Percentiles rank a stretch among this genome's conserved stretches.
Evolutionary conservation across 2,113 vertebrate species (phyloP).

Genomic region (Reinhardtius hippoglossoides): DNA sequence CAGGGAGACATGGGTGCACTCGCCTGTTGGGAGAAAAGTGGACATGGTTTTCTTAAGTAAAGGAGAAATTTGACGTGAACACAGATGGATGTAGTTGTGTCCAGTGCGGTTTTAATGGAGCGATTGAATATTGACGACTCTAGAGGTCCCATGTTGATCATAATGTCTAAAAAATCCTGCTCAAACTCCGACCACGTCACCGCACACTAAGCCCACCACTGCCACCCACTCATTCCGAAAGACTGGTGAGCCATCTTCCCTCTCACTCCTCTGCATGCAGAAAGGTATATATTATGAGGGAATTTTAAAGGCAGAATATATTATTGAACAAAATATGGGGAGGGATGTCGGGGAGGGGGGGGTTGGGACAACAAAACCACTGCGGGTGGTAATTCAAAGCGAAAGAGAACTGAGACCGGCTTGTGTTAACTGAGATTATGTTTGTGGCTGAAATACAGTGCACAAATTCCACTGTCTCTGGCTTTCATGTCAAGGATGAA

Average conservation of each 20-base stretch:
- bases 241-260: conserved; percentile 15
- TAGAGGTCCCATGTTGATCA: not conserved
- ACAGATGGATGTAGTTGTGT: conserved; percentile 17
- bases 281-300: conserved; percentile 73
- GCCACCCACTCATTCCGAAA: conserved; percentile 2
- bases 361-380: conserved; percentile 80
- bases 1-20: not conserved
- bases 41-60: conserved; percentile 14
- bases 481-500: conserved; percentile 79
- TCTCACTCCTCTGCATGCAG: conserved; percentile 59
- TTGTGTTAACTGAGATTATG: conserved; percentile 83
- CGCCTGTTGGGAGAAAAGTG: not conserved
- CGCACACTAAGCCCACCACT: not conserved
- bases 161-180: not conserved
- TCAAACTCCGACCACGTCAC: not conserved
- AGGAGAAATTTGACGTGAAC: not conserved
- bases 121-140: conserved; percentile 1
- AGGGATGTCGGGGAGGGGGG: conserved; percentile 20
- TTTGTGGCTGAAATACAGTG: conserved; percentile 76
- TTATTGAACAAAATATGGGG: conserved; percentile 81
- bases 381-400: conserved; percentile 79
- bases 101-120: conserved; percentile 1
- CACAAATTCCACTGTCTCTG: conserved; percentile 69
- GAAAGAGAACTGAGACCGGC: conserved; percentile 73
- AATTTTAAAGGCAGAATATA: conserved; percentile 78